Evolutionary conservation across 1,140 invertebrate species (phyloP), one percentile per base, ranked within the genome.

Genomic region (Scylla paramamosain): DNA sequence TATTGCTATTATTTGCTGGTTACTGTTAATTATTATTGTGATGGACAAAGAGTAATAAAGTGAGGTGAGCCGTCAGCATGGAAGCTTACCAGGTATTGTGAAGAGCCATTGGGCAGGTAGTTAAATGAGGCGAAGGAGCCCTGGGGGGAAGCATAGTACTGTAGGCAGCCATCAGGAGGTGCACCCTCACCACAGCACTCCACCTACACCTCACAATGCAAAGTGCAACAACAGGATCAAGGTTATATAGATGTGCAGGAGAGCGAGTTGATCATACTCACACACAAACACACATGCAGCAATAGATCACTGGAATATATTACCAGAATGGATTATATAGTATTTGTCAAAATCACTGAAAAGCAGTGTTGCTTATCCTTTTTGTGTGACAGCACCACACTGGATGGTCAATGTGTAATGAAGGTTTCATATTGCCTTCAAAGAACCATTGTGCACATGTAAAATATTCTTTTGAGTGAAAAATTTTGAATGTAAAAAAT

Each of bases 121-220:
- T 98, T 98, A 96, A 98, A 98, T 31, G 98, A 98, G 96, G 98
- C 97, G 8, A 98, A 97, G 16, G 97, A 96, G 6, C 98, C 98
- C 83, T 97, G 97, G 0, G 97, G 94, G 8, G 97, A 97, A 2
- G 97, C 97, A 95, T 97, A 97, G 96, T 98, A 98, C 97, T 98
- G 98, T 1, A 98, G 97, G 96, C 98, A 98, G 95, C 98, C 97
- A 28, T 96, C 96, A 16, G 97, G 97, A n/a, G 97, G 98, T 92
- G 97, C 93, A 25, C 48, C 45, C 31, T 46, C 83, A n/a, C 93
- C 87, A 28, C 31, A 32, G 28, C 93, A 93, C 48, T 45, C 83
- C 28, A 93, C 87, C 93, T 93, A 29, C 86, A 39, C 39, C 39
- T 39, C 39, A 39, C 45, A 83, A 14, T 8, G n/a, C 28, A 59